Conservation (phyloP, 2,888 invertebrate genomes). For the Nemurella pictetii region DNA sequence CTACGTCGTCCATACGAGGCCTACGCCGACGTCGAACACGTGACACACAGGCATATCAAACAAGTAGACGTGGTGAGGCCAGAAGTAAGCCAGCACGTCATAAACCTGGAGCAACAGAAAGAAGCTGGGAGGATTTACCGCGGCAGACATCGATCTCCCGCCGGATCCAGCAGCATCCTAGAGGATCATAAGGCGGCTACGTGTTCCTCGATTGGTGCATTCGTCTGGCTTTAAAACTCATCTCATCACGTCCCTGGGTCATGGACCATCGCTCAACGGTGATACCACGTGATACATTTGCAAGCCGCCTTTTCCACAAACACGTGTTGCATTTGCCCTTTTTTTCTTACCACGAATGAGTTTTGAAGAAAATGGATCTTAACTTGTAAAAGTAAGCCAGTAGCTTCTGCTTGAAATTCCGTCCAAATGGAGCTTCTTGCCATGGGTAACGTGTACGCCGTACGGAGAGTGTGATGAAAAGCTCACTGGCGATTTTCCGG, state of each 20-base stretch:
- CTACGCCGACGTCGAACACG: not conserved
- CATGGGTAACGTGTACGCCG: not conserved
- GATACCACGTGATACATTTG: not conserved
- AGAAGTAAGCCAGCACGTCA: slow-evolving; percentile 18
- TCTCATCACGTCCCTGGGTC: slow-evolving; percentile 4
- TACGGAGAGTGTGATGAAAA: not conserved
- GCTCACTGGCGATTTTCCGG: not conserved
- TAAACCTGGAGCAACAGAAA: slow-evolving; percentile 27
- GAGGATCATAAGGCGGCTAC: slow-evolving; percentile 14
- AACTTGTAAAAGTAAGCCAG: slow-evolving; percentile 17
- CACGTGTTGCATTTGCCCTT: slow-evolving; percentile 23
- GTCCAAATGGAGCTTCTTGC: not conserved
- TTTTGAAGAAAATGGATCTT: slow-evolving; percentile 6
- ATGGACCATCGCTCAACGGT: not conserved
- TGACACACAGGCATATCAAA: not conserved
- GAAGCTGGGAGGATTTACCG: slow-evolving; percentile 21
- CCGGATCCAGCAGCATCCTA: too few species aligned
- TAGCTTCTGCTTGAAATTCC: slow-evolving; percentile 8
- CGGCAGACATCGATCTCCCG: slow-evolving; percentile 19
- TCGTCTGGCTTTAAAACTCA: slow-evolving; percentile 25
- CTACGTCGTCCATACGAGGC: not conserved
- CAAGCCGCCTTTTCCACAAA: not conserved
- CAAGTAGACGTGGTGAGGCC: not conserved
- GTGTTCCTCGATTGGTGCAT: slow-evolving; percentile 5
- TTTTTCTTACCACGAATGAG: slow-evolving; percentile 2